phyloP scores from a whole-genome alignment of 92 coral and sea anemone genomes.

The Epizoanthus fatuus region DNA sequence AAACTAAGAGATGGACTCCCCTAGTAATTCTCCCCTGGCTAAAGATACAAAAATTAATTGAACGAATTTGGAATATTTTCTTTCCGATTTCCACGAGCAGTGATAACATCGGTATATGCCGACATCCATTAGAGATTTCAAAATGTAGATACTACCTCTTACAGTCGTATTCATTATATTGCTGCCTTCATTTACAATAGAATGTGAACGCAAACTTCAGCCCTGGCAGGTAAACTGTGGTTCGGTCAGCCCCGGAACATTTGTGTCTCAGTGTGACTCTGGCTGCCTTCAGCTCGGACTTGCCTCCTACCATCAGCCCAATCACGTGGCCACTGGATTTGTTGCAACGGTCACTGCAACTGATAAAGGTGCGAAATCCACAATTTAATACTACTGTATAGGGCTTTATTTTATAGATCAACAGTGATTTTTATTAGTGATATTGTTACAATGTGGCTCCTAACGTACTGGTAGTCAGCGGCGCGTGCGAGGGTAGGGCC shows the following conservation, averaged over 20 bases:
- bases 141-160: too few species aligned
- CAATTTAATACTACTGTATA: neutral
- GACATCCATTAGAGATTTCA: too few species aligned
- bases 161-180: too few species aligned
- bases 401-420: neutral
- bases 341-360: slow-evolving; percentile 66
- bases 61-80: too few species aligned
- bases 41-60: too few species aligned
- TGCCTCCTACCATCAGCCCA: slow-evolving; percentile 24
- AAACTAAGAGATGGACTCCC: too few species aligned
- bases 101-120: too few species aligned
- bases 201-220: slow-evolving; percentile 69
- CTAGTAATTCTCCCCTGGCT: too few species aligned
- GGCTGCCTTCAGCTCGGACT: slow-evolving; percentile 78
- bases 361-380: slow-evolving; percentile 55
- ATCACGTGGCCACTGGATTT: slow-evolving; percentile 70
- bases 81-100: too few species aligned
- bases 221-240: slow-evolving; percentile 82
- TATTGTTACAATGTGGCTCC: neutral
- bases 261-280: slow-evolving; percentile 83
- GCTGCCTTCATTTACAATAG: slow-evolving; percentile 40
- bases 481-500: too few species aligned
- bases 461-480: too few species aligned
- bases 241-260: slow-evolving; percentile 69
- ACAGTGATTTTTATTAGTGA: neutral